Evolutionary conservation across 2,888 invertebrate species (phyloP).

Genomic region (Plusia festucae): DNA sequence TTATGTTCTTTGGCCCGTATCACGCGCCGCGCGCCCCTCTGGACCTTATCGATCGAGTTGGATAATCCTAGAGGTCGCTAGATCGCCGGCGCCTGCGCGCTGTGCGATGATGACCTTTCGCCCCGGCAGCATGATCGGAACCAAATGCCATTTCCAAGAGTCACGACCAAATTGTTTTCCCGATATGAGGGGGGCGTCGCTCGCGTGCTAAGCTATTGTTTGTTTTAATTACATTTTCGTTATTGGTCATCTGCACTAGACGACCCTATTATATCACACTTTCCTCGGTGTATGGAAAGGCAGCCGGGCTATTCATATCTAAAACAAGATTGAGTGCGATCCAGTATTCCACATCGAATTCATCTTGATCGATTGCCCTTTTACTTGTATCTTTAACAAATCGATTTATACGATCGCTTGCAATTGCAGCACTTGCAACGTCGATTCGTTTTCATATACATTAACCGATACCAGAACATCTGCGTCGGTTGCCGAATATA

Average conservation of each 20-base stretch:
- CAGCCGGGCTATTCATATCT: slow-evolving; percentile 65
- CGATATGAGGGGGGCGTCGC: slow-evolving; percentile 64
- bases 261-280: slow-evolving; percentile 41
- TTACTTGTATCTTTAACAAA: slow-evolving; percentile 75
- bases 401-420: slow-evolving; percentile 74
- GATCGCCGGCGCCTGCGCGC: slow-evolving; percentile 76
- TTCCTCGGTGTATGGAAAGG: slow-evolving; percentile 54
- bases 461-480: slow-evolving; percentile 66
- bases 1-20: slow-evolving; percentile 80
- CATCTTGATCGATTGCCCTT: slow-evolving; percentile 76
- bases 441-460: slow-evolving; percentile 65
- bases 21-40: slow-evolving; percentile 64
- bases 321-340: slow-evolving; percentile 69
- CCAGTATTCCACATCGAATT: slow-evolving; percentile 68
- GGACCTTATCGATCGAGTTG: slow-evolving; percentile 82
- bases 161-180: slow-evolving; percentile 72
- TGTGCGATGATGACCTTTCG: slow-evolving; percentile 74
- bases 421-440: slow-evolving; percentile 69
- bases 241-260: slow-evolving; percentile 36
- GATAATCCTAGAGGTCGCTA: slow-evolving; percentile 86
- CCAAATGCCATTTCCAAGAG: slow-evolving; percentile 78
- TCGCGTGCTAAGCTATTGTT: slow-evolving; percentile 42
- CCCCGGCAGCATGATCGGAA: slow-evolving; percentile 68
- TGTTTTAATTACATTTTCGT: slow-evolving; percentile 55
- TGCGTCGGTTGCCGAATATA: slow-evolving; percentile 63